phyloP scores from a whole-genome alignment of 35 echinoderm and acorn worm species.

The Ophiothrix spiculata region DNA sequence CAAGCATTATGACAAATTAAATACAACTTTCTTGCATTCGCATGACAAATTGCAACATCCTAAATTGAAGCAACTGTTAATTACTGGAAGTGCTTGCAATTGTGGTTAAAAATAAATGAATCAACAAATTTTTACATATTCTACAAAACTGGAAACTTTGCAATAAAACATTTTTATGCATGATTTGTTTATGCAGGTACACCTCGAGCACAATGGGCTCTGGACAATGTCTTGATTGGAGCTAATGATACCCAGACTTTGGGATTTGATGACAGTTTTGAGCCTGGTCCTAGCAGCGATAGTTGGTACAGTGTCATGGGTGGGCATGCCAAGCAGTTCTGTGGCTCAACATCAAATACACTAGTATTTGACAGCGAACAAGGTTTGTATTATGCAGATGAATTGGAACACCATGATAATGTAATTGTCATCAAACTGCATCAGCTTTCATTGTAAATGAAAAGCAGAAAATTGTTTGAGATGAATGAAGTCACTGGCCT shows the following conservation, averaged over 20 bases:
- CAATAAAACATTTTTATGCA: too few species aligned
- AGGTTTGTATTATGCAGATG: neutral
- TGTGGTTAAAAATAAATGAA: too few species aligned
- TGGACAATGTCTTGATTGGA: slow-evolving; percentile 91
- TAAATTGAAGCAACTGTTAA: too few species aligned
- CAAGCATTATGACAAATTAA: too few species aligned
- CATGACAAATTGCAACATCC: too few species aligned
- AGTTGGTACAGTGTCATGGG: slow-evolving; percentile 87
- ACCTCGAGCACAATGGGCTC: slow-evolving; percentile 73
- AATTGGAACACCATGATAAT: neutral
- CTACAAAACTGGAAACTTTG: too few species aligned
- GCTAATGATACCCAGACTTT: slow-evolving; percentile 82
- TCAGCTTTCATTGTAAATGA: neutral
- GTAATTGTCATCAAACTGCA: neutral
- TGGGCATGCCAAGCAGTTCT: slow-evolving; percentile 38
- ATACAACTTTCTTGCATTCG: too few species aligned
- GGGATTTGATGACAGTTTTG: slow-evolving; percentile 73
- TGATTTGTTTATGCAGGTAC: too few species aligned
- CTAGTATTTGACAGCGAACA: slow-evolving; percentile 47
- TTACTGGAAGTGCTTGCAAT: too few species aligned
- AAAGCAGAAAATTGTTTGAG: neutral
- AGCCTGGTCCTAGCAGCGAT: slow-evolving; percentile 31
- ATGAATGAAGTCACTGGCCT: too few species aligned
- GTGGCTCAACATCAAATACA: slow-evolving; percentile 48
- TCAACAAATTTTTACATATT: too few species aligned